Base-by-base conservation (phyloP, 2,888 invertebrate genomes). In the Pammene fasciana region DNA sequence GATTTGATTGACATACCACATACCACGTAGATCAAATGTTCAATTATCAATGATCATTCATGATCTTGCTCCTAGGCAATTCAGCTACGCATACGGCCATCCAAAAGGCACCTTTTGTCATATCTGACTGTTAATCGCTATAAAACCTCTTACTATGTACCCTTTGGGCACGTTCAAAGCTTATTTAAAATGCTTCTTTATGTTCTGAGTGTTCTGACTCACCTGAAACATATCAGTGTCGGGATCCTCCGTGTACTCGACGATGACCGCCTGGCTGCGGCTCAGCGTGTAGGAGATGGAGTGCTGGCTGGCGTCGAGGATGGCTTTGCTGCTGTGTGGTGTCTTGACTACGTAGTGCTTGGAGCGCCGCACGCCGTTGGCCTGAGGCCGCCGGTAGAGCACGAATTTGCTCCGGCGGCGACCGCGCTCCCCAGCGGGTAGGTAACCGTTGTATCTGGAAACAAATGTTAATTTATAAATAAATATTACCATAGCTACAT, bases 191-290 rank as follows among this genome's bases (percentile, higher is more conserved):
- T 16, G n/a, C n/a, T n/a, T n/a, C n/a, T n/a, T n/a, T n/a, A n/a
- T n/a, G n/a, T n/a, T n/a, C n/a, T n/a, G n/a, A 5, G 8, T 10
- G 9, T 48, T 16, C 10, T 9, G 45, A 79, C 93, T 89, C 84
- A 98, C 99, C 95, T 99, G 99, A 93, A 99, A 99, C 99, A 99
- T 99, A 91, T 99, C 99, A 67, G 99, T 99, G 85, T 97, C 97
- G 71, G 96, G 95, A 91, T 99, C 99, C 84, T 96, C 96, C 79
- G 97, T 97, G 92, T 99, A 99, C 92, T 99, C 99, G 67, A 99
- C 99, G 84, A 99, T 98, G 81, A 99, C 98, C 66, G 99, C 98
- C 93, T 99, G 98, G 86, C 97, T 98, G 86, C 99, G 94, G 79
- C 97, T 97, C 82, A 99, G 94, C 73, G 99, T 99, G 91, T 99